Conservation (phyloP, 2,113 vertebrate genomes). For the Apistogramma diplotaenia region DNA sequence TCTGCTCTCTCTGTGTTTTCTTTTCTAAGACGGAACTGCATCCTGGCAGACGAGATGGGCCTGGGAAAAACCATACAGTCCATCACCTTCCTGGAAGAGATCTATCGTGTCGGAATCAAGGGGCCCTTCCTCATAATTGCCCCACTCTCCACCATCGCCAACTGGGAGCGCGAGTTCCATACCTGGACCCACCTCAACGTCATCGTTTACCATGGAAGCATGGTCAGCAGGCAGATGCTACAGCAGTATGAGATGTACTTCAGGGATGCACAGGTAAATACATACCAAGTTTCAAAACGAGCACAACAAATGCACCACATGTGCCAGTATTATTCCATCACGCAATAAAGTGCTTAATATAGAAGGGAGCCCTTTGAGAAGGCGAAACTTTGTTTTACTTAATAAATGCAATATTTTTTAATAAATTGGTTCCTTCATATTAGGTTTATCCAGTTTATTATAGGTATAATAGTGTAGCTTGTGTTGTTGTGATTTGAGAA, state of each 20-base stretch:
- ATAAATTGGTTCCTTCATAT: not conserved
- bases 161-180: constrained; percentile 97
- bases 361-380: not conserved
- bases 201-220: constrained; percentile 96
- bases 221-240: constrained; percentile 98
- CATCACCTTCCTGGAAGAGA: constrained; percentile 96
- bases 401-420: not conserved
- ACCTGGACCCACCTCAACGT: constrained; percentile 95
- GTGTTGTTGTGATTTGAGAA: not conserved
- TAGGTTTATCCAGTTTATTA: not conserved
- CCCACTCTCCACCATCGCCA: constrained; percentile 96
- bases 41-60: constrained; percentile 99
- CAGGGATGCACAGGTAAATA: constrained; percentile 91
- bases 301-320: not conserved
- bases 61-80: constrained; percentile 99
- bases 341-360: not conserved
- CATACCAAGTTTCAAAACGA: not conserved
- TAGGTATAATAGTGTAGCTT: not conserved
- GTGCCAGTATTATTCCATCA: not conserved
- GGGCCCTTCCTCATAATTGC: constrained; percentile 96
- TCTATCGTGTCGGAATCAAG: constrained; percentile 86
- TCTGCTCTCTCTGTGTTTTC: not conserved
- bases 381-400: not conserved
- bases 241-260: constrained; percentile 99
- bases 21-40: constrained; percentile 89